Evolutionary conservation across 2,888 invertebrate species (phyloP), one percentile per base, ranked within the genome.

Genomic region (Lithosia quadra): DNA sequence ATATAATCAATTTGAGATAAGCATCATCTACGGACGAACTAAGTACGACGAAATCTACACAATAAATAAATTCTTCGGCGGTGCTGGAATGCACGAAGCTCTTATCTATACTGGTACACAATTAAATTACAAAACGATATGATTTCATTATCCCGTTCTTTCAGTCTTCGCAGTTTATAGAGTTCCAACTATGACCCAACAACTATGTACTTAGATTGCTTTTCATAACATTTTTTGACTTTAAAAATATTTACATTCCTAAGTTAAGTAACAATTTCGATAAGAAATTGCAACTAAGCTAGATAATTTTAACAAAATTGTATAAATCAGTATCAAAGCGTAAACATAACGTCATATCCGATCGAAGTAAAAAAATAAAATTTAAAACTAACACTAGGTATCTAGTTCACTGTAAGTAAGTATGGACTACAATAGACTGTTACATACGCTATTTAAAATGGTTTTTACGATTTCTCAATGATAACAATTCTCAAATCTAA

Each of bases 61-160:
- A 82, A 81, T 76, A 78, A 80, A 86, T 84, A 84, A 85, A 85
- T 82, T 83, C 74, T 87, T 87, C 86, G 86, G 88, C 88, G 86
- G 84, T 88, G 88, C 87, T 79, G 83, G 77, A 85, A 86, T 88
- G 89, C 91, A 90, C 88, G 85, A 90, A 91, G 91, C 90, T 90
- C 92, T 90, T 92, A 92, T 86, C 81, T 90, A 91, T 85, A 87
- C 86, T 88, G 88, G 91, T 92, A 92, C 89, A 89, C 87, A 91
- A 92, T 83, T 91, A 92, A 92, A 91, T 90, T 93, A 94, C 91
- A 94, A 93, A 95, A 94, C 92, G 93, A 95, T 94, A 94, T 94
- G 94, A 93, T 91, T 92, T 92, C 88, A 90, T 90, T 91, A 90
- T 91, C 92, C 91, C 91, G 88, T 91, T 93, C 93, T 86, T 91